Base-by-base conservation (phyloP, 2,797 vertebrate species). In the Dromococcyx pavoninus region DNA sequence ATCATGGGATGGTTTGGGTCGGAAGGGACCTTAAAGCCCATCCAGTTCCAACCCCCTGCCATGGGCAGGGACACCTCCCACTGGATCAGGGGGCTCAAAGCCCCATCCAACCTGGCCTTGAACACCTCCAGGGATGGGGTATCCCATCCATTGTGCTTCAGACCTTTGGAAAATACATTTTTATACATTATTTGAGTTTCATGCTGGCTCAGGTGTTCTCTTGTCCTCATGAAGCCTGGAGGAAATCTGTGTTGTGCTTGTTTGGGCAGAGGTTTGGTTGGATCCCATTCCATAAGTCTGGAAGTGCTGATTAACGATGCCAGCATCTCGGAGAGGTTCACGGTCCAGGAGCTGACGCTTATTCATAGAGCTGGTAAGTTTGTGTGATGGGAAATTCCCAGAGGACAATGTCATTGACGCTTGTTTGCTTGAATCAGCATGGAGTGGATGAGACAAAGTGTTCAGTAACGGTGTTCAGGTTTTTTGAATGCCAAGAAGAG, bases 401-500 rank as follows among this genome's bases (percentile, higher is more conserved):
- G 30, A 25, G 51, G 78, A 85, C 25, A 4, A 1, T 3, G 5
- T 9, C 33, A 1, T 27, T 46, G 89, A 33, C 1, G 33, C 28
- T 28, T 11, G 13, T 25, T 10, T 3, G 37, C 14, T 57, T 50
- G 74, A 91, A 32, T 72, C 91, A 81, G 57, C 76, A 6, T 2
- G 2, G 4, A n/a, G 33, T 0, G 71, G 67, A 3, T 18, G 24
- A 17, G 85, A 37, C 4, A 5, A 39, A 4, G 17, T 0, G 2
- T 2, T 16, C 70, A 1, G 62, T 41, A 87, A 70, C 2, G 7
- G n/a, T 5, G 0, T 32, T 23, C 5, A 2, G 24, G 9, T 33
- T 7, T 3, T 33, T 0, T 23, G 54, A 41, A 32, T 14, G 11
- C 44, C 33, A 1, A 67, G 70, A 69, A n/a, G 15, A 66, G 33